Conservation (phyloP, 2,113 vertebrate genomes). For the Carassius gibelio region DNA sequence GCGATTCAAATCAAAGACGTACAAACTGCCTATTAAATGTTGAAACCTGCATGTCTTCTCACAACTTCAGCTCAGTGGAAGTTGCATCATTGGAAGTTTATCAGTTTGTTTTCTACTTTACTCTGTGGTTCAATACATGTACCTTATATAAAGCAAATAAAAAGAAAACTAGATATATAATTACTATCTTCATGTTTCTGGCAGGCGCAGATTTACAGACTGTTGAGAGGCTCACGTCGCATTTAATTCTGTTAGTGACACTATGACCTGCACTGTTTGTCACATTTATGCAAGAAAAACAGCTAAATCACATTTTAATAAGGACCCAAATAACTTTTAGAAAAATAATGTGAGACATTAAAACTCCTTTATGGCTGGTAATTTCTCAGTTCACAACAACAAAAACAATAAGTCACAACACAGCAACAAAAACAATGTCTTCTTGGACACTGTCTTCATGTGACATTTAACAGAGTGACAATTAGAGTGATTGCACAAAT, state of each 20-base stretch:
- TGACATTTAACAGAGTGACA: background rate
- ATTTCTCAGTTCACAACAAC: background rate
- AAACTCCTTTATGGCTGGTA: background rate
- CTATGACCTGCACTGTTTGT: background rate
- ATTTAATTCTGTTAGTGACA: background rate
- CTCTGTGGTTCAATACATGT: too few relatives aligned
- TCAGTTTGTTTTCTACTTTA: background rate
- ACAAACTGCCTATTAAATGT: constrained; percentile 8
- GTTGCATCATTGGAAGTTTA: background rate
- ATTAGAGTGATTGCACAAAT: background rate
- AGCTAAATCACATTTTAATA: background rate
- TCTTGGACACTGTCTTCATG: background rate
- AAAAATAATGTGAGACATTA: background rate
- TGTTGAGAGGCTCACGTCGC: background rate
- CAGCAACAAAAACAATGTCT: background rate
- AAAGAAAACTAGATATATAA: background rate
- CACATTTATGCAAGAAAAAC: background rate
- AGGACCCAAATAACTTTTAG: background rate
- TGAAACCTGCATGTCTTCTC: background rate
- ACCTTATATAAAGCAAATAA: background rate
- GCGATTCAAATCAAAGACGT: background rate
- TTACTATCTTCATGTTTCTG: background rate
- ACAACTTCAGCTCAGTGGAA: constrained; percentile 1
- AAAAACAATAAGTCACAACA: background rate
- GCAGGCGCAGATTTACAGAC: background rate